Base-by-base conservation (phyloP, 1,140 invertebrate genomes). In the Drosophila dunni region DNA sequence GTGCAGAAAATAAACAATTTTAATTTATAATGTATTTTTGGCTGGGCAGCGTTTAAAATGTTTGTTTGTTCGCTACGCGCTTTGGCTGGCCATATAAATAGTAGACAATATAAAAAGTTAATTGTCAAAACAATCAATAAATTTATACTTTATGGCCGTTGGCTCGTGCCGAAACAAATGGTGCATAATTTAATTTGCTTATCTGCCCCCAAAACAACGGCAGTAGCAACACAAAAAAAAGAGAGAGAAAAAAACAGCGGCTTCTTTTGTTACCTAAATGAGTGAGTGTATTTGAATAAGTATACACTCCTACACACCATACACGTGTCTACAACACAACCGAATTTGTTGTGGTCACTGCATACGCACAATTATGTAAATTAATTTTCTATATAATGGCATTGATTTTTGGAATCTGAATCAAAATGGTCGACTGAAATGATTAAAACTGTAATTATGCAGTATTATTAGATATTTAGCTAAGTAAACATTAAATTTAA, bases 81-180 rank as follows among this genome's bases (percentile, higher is more conserved):
- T 46, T 29, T 58, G 34, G 42, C 9, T 11, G 33, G 33, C 56
- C 61, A 75, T 57, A 88, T 79, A 79, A 82, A 79, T 88, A 86
- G 82, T 65, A 73, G 54, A 68, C 64, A 77, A 63, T 86, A 85
- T 81, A 79, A 83, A 82, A 86, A 83, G 62, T 78, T 86, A 88
- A 83, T 86, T 86, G 83, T 88, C 79, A 86, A 82, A 83, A 83
- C 83, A 86, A 88, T 86, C 83, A 78, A 86, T 86, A 86, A 88
- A 88, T 81, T 79, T 65, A 40, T 40, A 60, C n/a, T 86, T 86
- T 82, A 86, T 88, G 79, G 67, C 60, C 78, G 36, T 45, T 63
- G 78, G 66, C 78, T 70, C 64, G 65, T 82, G 67, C 70, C 76
- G 38, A 62, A 74, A 34, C 68, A 79, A 86, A 88, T 79, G 79